Evolutionary conservation across 2,797 vertebrate species (phyloP).

Genomic region (Acridotheres tristis): DNA sequence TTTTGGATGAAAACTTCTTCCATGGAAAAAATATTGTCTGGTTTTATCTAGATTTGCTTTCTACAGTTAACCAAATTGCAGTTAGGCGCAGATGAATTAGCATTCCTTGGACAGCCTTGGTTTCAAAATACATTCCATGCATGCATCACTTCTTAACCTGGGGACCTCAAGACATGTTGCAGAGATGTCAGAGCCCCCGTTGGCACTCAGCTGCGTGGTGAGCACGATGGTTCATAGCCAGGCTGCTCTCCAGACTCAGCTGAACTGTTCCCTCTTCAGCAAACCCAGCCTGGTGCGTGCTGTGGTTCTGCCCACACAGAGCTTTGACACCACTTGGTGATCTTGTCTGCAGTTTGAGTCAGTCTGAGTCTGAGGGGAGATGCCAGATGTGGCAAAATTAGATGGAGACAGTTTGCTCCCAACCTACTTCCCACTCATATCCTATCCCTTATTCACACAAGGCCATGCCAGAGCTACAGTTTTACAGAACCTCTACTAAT

Average conservation of each 20-base stretch:
- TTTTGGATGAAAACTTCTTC: neutral
- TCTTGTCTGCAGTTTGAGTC: neutral
- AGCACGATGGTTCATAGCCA: accelerated
- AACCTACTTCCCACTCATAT: neutral
- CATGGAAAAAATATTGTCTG: neutral
- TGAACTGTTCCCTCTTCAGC: neutral
- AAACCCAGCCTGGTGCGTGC: neutral
- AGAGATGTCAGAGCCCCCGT: neutral
- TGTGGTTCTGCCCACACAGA: neutral
- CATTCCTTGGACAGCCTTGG: neutral
- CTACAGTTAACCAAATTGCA: neutral
- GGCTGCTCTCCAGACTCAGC: neutral
- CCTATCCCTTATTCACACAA: neutral
- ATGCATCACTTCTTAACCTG: neutral
- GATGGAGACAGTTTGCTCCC: neutral
- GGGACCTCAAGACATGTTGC: neutral
- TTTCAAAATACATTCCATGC: neutral
- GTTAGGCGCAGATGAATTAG: neutral
- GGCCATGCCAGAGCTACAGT: neutral
- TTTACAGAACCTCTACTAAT: neutral
- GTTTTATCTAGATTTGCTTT: neutral
- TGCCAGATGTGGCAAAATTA: neutral
- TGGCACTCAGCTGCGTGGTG: neutral
- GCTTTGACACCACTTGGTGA: neutral
- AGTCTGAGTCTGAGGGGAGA: neutral